Evolutionary conservation across 92 coral and sea anemone genomes (phyloP), one percentile per base, ranked within the genome.

Genomic region (Diadumene lineata): DNA sequence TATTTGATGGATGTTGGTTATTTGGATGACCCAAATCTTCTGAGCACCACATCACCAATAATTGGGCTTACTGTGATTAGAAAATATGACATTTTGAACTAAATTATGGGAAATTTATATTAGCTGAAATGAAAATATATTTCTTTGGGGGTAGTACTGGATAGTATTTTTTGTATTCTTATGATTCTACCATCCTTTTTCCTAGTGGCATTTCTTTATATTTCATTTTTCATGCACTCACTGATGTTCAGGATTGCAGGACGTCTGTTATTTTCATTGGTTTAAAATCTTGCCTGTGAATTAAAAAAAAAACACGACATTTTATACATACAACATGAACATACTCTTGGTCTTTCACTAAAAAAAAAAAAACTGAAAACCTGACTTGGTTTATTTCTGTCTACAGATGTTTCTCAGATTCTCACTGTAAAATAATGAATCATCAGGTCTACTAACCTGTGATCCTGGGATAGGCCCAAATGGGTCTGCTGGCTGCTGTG

Each of bases 381-480:
- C n/a, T n/a, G n/a, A n/a, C n/a, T n/a, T n/a, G n/a, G n/a, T n/a
- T n/a, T n/a, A n/a, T n/a, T n/a, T n/a, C n/a, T n/a, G n/a, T n/a
- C n/a, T n/a, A n/a, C n/a, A n/a, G n/a, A n/a, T n/a, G n/a, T n/a
- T n/a, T n/a, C n/a, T n/a, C n/a, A n/a, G n/a, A n/a, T n/a, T n/a
- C n/a, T n/a, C n/a, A n/a, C n/a, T n/a, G n/a, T n/a, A n/a, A n/a
- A n/a, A n/a, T n/a, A n/a, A n/a, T n/a, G n/a, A n/a, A n/a, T n/a
- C n/a, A n/a, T n/a, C n/a, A n/a, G n/a, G n/a, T n/a, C n/a, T n/a
- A 66, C 77, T 72, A 30, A 91, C 97, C 97, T 91, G 97, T 60
- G 88, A 76, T 0, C 97, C 97, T 60, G 97, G 97, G 24, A 91
- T 70, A 3, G 97, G 97, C 48, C 97, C 97, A 81, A 91, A 91